Evolutionary conservation across 2,797 vertebrate genomes (phyloP), one percentile per base, ranked within the genome.

Genomic region (Mionectes olivaceus): DNA sequence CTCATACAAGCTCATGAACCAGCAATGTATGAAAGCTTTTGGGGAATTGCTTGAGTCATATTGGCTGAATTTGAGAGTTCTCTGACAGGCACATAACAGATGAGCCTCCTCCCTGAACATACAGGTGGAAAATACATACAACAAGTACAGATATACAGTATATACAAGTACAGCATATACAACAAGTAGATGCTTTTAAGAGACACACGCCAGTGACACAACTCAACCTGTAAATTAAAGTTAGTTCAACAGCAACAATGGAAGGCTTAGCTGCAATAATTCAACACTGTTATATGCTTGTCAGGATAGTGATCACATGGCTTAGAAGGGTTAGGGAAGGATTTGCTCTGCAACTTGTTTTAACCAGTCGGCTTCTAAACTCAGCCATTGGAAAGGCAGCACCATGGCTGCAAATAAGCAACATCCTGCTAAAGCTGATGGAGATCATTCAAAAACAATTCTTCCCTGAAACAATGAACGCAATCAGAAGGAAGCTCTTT

Each of bases 381-480:
- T 65, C n/a, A 81, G 63, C 39, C 44, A 19, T 19, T 78, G 63
- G 73, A 91, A 96, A 94, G 81, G 43, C 69, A 88, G 30, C 1
- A 3, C n/a, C 27, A 15, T 70, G 63, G 50, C 21, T 95, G 65
- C 79, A 93, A 95, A 89, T 87, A 79, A 89, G 63, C 55, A 89
- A 41, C 59, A 64, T 88, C 70, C 74, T 83, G 41, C 61, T 86
- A 78, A 90, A 84, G 28, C 77, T 93, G 87, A 82, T 89, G 55
- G 59, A 91, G 33, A n/a, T 73, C n/a, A 56, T 91, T 93, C n/a
- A 87, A 73, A 90, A 93, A 37, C 55, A 79, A 79, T 80, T 94
- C 50, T 91, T 94, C 30, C 52, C 63, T 80, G 87, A 91, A 91
- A 96, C 87, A 96, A 94, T 89, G 61, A 68, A 94, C 76, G 87